phyloP scores from a whole-genome alignment of 2,113 vertebrate genomes.

The Connochaetes taurinus region DNA sequence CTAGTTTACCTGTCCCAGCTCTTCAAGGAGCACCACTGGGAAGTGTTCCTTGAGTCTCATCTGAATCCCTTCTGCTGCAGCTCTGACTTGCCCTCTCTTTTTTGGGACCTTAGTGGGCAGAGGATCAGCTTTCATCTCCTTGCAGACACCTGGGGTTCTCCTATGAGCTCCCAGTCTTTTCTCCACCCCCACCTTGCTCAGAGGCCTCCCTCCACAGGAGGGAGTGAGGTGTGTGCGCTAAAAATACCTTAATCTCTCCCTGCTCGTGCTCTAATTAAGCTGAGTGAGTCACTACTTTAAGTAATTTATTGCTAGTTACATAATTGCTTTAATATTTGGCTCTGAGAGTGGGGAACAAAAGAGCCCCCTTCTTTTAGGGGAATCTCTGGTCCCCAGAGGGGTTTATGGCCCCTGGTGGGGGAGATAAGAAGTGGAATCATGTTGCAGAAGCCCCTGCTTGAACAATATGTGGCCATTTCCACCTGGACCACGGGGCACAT shows the following conservation, averaged over 20 bases:
- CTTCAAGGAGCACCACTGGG: background rate
- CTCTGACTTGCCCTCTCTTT: background rate
- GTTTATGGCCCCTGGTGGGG: background rate
- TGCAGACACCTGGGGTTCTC: constrained; percentile 44
- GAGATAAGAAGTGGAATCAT: background rate
- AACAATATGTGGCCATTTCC: background rate
- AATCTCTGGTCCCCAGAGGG: constrained; percentile 16
- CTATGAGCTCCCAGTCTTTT: constrained; percentile 5
- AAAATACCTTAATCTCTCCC: constrained; percentile 77
- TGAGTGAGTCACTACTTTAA: constrained; percentile 80
- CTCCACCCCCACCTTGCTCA: constrained; percentile 49
- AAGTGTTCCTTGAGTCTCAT: background rate
- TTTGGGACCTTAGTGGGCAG: background rate
- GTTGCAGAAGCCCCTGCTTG: background rate
- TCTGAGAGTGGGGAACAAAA: constrained; percentile 64
- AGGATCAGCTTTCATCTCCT: constrained; percentile 25
- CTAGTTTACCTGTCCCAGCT: background rate
- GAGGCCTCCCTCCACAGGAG: constrained; percentile 45
- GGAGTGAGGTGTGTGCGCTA: constrained; percentile 70
- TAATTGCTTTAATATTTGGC: constrained; percentile 82
- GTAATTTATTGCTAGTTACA: constrained; percentile 82
- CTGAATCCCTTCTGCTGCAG: background rate
- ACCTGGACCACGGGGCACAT: background rate
- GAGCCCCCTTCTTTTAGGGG: constrained; percentile 49
- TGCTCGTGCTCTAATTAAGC: constrained; percentile 72